A percentile compares a stretch with the other conserved stretches of the same genome.
phyloP scores from a whole-genome alignment of 2,113 vertebrate genomes.

The Nyctereutes procyonoides region DNA sequence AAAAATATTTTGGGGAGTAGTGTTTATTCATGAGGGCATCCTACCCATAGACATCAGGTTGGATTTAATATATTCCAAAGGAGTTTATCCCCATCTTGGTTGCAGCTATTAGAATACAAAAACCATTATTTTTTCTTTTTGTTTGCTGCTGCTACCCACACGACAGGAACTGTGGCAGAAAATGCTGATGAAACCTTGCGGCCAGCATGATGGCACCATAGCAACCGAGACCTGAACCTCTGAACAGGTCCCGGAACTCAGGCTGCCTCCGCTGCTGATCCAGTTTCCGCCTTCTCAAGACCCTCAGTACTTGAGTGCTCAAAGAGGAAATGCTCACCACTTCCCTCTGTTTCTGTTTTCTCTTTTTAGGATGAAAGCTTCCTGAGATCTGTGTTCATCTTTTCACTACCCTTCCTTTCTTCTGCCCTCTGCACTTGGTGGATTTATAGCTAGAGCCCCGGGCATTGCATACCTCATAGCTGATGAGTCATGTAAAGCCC shows the following conservation, averaged over 20 bases:
- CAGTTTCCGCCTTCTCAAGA: not conserved
- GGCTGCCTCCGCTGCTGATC: not conserved
- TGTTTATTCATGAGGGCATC: not conserved
- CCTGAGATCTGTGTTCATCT: not conserved
- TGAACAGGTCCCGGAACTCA: not conserved
- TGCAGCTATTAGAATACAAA: not conserved
- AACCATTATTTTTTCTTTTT: slow-evolving; percentile 14
- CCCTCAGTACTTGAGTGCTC: not conserved
- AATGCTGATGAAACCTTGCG: not conserved
- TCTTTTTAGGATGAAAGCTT: not conserved
- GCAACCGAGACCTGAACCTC: not conserved
- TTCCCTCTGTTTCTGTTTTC: not conserved
- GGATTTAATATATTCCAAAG: not conserved
- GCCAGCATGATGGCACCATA: not conserved
- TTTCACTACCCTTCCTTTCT: not conserved
- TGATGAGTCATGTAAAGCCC: not conserved
- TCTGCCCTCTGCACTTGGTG: not conserved
- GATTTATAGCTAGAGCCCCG: slow-evolving; percentile 6
- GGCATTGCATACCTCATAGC: not conserved
- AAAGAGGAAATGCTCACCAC: not conserved
- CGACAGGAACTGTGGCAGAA: slow-evolving; percentile 48
- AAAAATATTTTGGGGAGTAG: not conserved
- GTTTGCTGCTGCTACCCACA: not conserved
- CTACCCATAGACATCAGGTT: not conserved
- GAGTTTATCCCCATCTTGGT: not conserved